These are phyloP conservation scores for Lamprologus ornatipinnis DNA, from an alignment of 2,113 vertebrate genomes.

Conservation along the genomic window DNA sequence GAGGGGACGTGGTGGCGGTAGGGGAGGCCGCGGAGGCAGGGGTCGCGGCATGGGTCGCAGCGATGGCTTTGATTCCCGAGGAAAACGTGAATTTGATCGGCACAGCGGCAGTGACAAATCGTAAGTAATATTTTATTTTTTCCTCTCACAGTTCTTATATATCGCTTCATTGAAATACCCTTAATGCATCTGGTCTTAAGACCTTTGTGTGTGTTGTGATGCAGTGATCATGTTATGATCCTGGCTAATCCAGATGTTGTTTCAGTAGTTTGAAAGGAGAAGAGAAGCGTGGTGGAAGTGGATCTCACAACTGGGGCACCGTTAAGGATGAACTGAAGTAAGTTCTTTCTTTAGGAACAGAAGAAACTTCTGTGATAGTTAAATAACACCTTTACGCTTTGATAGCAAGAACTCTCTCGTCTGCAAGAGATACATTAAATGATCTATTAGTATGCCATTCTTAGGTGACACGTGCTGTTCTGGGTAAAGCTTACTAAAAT, in stretches of 20 bases:
- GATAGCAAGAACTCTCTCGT: not conserved
- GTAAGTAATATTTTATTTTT: slow-evolving; percentile 72
- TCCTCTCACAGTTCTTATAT: not conserved
- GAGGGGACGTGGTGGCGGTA: slow-evolving; percentile 83
- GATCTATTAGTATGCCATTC: not conserved
- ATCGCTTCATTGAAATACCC: not conserved
- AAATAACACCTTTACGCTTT: not conserved
- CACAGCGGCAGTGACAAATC: slow-evolving; percentile 97
- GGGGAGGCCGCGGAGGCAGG: slow-evolving; percentile 77
- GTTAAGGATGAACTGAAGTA: slow-evolving; percentile 98
- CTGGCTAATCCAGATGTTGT: slow-evolving; percentile 67
- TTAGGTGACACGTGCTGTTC: not conserved
- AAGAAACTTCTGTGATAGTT: not conserved
- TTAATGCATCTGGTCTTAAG: not conserved
- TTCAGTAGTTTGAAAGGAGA: slow-evolving; percentile 96
- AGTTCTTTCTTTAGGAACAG: not conserved
- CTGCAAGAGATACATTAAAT: not conserved
- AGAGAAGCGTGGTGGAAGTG: slow-evolving; percentile 95
- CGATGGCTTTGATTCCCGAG: slow-evolving; percentile 93
- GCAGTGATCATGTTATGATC: not conserved
- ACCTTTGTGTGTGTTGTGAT: not conserved
- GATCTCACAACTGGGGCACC: slow-evolving; percentile 98
- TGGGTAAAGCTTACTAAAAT: not conserved
- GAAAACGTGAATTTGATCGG: slow-evolving; percentile 97
- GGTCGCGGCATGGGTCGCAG: slow-evolving; percentile 89